phyloP scores from a whole-genome alignment of 2,113 vertebrate species.

The Chitala chitala region DNA sequence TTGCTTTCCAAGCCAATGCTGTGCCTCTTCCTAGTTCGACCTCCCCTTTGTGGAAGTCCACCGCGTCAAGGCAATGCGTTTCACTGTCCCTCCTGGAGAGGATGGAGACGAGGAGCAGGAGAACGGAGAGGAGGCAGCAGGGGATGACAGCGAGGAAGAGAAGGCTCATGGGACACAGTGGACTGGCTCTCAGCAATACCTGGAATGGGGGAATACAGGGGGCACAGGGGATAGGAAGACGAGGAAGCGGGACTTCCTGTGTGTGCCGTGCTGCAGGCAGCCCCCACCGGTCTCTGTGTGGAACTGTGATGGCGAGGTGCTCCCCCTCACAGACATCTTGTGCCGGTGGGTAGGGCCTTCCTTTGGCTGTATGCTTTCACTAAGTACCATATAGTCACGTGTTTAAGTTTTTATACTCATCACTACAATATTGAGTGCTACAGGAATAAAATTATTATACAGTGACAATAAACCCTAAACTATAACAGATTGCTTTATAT shows the following conservation, averaged over 20 bases:
- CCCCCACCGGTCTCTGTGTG: conserved; percentile 56
- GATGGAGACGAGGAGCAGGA: neutral
- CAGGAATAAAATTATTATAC: no score
- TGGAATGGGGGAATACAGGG: neutral
- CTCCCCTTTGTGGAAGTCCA: conserved; percentile 74
- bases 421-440: no score
- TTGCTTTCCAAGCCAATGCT: neutral
- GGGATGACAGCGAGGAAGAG: neutral
- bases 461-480: no score
- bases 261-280: conserved; percentile 51
- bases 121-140: conserved; percentile 35
- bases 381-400: no score
- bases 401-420: no score
- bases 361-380: neutral
- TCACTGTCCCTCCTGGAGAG: conserved; percentile 28
- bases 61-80: conserved; percentile 57
- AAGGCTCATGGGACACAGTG: no score
- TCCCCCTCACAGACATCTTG: conserved; percentile 54
- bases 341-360: conserved; percentile 50
- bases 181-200: conserved; percentile 2
- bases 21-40: conserved; percentile 58
- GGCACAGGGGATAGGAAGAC: conserved; percentile 26
- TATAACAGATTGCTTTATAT: no score
- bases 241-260: conserved; percentile 39
- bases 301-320: conserved; percentile 74